phyloP scores from a whole-genome alignment of 2,113 vertebrate species.

The Pituophis catenifer region DNA sequence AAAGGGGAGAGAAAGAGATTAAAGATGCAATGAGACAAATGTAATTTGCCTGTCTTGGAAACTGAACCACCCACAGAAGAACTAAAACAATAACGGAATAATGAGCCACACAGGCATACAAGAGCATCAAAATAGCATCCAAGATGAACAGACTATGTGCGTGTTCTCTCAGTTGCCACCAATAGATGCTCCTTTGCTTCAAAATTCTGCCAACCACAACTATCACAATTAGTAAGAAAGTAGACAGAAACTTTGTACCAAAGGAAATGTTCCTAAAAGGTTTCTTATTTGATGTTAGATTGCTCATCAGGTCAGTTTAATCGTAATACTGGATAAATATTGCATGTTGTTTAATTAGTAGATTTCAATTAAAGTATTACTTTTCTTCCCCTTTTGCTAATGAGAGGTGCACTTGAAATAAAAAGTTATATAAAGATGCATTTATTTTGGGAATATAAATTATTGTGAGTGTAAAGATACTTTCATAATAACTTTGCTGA shows the following conservation, averaged over 20 bases:
- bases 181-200: background rate
- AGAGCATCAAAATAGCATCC: background rate
- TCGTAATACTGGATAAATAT: background rate
- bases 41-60: background rate
- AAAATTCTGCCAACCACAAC: background rate
- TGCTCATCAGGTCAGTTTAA: background rate
- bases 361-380: background rate
- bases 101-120: background rate
- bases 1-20: background rate
- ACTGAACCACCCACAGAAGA: background rate
- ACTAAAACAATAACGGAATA: conserved; percentile 8
- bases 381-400: background rate
- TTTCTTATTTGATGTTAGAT: background rate
- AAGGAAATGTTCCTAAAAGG: background rate
- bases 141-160: background rate
- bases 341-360: background rate
- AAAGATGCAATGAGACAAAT: background rate
- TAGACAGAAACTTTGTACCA: background rate
- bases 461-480: background rate
- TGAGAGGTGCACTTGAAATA: background rate
- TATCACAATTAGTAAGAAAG: background rate
- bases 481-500: background rate
- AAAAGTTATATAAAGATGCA: conserved; percentile 3
- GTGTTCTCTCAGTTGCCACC: background rate
- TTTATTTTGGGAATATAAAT: background rate